Conservation (phyloP, 2,888 invertebrate genomes). For the Pantelozetes paolii region DNA sequence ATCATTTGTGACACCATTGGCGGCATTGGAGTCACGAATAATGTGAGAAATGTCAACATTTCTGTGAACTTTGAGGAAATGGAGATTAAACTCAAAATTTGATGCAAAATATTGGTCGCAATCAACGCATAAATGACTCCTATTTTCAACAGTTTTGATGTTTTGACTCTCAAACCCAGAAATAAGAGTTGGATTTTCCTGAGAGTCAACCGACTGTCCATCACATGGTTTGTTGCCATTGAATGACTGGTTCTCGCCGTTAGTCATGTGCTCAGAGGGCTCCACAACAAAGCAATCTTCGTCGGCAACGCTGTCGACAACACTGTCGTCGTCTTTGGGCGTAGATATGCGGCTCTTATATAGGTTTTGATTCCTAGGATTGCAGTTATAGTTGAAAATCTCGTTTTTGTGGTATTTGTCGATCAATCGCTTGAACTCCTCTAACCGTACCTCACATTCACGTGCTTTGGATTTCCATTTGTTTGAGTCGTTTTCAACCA, state of each 20-base stretch:
- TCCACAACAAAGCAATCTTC: too few relatives aligned
- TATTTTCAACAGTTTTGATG: background rate
- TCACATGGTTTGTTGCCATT: background rate
- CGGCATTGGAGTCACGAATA: background rate
- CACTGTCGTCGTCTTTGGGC: background rate
- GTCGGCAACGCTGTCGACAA: too few relatives aligned
- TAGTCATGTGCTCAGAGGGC: too few relatives aligned
- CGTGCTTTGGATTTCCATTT: constrained; percentile 15
- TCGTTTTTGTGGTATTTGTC: constrained; percentile 29
- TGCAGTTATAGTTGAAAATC: constrained; percentile 21
- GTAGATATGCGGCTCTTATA: constrained; percentile 6
- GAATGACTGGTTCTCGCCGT: background rate
- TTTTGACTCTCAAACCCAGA: background rate
- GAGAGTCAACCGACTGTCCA: background rate
- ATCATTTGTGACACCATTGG: background rate
- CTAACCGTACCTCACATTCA: background rate
- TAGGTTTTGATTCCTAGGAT: constrained; percentile 16
- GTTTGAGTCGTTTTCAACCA: background rate
- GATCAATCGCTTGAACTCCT: background rate
- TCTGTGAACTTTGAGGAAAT: constrained; percentile 9
- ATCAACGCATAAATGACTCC: background rate
- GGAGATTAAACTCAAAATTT: constrained; percentile 15
- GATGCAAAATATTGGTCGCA: constrained; percentile 8
- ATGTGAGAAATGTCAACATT: background rate
- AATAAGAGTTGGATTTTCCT: background rate